These are phyloP conservation scores for Xylophagus ater DNA, from an alignment of 2,888 invertebrate genomes.

Conservation along the genomic window DNA sequence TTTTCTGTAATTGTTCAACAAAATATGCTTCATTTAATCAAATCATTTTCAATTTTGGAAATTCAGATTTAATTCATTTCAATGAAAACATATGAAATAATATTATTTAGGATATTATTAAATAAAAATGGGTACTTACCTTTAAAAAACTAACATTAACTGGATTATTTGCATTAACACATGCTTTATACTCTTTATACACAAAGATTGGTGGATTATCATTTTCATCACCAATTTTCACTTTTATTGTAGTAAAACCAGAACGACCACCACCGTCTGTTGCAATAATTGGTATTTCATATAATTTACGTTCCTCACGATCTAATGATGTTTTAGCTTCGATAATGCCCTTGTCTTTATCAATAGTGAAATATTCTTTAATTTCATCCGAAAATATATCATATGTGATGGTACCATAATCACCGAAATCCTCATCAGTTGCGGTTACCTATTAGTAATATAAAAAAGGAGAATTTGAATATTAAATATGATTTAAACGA, in stretches of 20 bases:
- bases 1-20: too few species aligned
- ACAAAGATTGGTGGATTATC: conserved; percentile 72
- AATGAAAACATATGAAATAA: too few species aligned
- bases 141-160: conserved; percentile 48
- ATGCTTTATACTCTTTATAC: conserved; percentile 64
- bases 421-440: conserved; percentile 69
- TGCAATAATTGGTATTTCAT: conserved; percentile 70
- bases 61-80: too few species aligned
- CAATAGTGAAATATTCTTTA: conserved; percentile 61
- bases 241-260: conserved; percentile 62
- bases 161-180: conserved; percentile 50
- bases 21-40: too few species aligned
- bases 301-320: conserved; percentile 54
- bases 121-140: too few species aligned
- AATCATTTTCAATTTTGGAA: too few species aligned
- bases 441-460: conserved; percentile 52
- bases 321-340: conserved; percentile 59
- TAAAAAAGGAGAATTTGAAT: too few species aligned
- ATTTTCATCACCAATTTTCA: conserved; percentile 72
- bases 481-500: too few species aligned
- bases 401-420: conserved; percentile 62
- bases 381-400: conserved; percentile 64
- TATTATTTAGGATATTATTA: too few species aligned
- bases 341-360: conserved; percentile 59
- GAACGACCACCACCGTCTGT: conserved; percentile 70